Evolutionary conservation across 2,113 vertebrate species (phyloP).

Genomic region (Pleuronectes platessa): DNA sequence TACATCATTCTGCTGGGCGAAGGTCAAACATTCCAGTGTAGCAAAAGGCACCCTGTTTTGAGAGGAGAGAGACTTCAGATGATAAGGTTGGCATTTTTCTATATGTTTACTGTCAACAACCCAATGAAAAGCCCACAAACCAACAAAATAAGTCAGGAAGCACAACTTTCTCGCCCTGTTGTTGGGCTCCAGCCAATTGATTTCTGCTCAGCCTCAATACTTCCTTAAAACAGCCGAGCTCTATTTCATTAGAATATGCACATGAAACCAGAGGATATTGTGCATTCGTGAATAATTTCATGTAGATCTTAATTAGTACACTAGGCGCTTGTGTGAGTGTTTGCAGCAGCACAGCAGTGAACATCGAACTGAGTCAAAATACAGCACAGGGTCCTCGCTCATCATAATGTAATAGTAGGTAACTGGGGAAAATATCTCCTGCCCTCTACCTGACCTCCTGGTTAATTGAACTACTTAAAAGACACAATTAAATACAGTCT

Average conservation of each 20-base stretch:
- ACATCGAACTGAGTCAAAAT: neutral
- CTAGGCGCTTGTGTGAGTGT: neutral
- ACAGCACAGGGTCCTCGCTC: neutral
- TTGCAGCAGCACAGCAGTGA: neutral
- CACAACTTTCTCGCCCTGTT: neutral
- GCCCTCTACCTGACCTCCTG: neutral
- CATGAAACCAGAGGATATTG: neutral
- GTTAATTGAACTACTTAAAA: neutral
- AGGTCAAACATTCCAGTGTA: slow-evolving; percentile 11
- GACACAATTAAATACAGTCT: neutral
- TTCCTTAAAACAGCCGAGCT: neutral
- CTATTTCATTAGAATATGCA: neutral
- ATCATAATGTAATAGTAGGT: neutral
- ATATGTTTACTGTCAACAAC: neutral
- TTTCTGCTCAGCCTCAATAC: neutral
- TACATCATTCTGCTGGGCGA: neutral
- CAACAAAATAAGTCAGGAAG: neutral
- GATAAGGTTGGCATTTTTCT: neutral
- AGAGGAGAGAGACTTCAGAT: neutral
- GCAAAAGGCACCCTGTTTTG: neutral
- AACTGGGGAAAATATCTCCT: neutral
- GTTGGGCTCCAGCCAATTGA: too few species aligned
- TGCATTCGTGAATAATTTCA: neutral
- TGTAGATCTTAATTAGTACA: neutral
- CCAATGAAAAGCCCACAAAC: neutral